A percentile compares a stretch with the other conserved stretches of the same genome.
Conservation (phyloP, 2,888 invertebrate species). For the Scaptomyza tumidula region DNA sequence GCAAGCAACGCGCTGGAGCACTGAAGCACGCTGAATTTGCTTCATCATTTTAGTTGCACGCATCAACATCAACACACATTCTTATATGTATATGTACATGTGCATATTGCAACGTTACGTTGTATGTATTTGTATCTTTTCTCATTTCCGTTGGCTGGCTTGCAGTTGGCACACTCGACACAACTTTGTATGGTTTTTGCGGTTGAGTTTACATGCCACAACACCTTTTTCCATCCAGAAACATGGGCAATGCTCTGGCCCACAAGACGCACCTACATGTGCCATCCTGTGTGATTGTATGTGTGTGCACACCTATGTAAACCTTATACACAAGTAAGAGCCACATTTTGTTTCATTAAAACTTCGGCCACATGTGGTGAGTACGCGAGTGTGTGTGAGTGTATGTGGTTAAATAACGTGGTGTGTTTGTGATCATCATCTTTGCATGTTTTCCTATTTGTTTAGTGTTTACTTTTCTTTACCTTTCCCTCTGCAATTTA, state of each 20-base stretch:
- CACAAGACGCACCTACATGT: conserved; percentile 10
- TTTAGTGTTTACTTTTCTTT: conserved; percentile 57
- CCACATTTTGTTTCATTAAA: conserved; percentile 76
- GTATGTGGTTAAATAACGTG: conserved; percentile 13
- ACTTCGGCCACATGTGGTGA: conserved; percentile 63
- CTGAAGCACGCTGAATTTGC: conserved; percentile 45
- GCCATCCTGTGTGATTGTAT: background rate
- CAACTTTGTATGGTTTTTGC: conserved; percentile 58
- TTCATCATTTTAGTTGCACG: conserved; percentile 58
- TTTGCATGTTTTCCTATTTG: conserved; percentile 68
- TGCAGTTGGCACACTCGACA: conserved; percentile 38
- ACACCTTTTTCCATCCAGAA: conserved; percentile 42
- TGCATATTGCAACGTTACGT: conserved; percentile 17
- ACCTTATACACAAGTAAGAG: conserved; percentile 16
- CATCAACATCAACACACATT: conserved; percentile 18
- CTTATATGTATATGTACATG: conserved; percentile 4
- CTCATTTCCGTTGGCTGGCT: conserved; percentile 67
- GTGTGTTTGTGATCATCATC: conserved; percentile 58
- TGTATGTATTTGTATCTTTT: conserved; percentile 52
- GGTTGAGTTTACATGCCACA: conserved; percentile 68
- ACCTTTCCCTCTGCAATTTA: conserved; percentile 17
- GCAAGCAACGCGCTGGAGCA: conserved; percentile 3
- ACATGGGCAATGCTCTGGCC: conserved; percentile 39
- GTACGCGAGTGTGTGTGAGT: conserved; percentile 10
- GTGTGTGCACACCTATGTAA: conserved; percentile 12